These are phyloP conservation scores for Melitaea athalia DNA, from an alignment of 2,888 invertebrate genomes.

Conservation along the genomic window DNA sequence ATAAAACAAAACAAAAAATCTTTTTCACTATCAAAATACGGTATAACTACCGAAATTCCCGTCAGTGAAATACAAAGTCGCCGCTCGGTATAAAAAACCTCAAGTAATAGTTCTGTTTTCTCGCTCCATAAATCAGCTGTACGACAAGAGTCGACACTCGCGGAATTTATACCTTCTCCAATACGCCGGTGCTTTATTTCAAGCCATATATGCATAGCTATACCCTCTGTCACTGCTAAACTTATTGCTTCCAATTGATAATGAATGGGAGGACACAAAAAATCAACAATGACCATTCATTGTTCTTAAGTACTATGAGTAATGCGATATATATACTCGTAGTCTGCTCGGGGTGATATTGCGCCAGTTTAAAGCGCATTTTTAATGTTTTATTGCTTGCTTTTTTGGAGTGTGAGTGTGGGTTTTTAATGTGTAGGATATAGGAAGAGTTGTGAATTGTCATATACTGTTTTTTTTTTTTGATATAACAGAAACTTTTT, in stretches of 20 bases:
- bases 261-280: conserved; percentile 42
- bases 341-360: conserved; percentile 1
- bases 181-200: conserved; percentile 51
- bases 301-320: conserved; percentile 39
- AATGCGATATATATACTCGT: conserved; percentile 31
- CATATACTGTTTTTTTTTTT: too few relatives aligned
- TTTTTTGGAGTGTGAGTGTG: not conserved
- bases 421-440: too few relatives aligned
- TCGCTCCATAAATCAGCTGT: conserved; percentile 75
- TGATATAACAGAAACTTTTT: too few relatives aligned
- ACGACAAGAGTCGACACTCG: conserved; percentile 61
- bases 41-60: conserved; percentile 59
- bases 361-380: not conserved
- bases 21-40: conserved; percentile 48
- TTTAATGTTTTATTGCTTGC: not conserved
- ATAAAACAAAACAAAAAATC: conserved; percentile 30
- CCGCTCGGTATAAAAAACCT: conserved; percentile 69
- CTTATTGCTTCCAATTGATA: conserved; percentile 48
- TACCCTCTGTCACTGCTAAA: conserved; percentile 44
- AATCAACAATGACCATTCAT: conserved; percentile 38
- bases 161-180: conserved; percentile 71
- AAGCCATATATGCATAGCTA: conserved; percentile 43
- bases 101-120: conserved; percentile 55
- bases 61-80: conserved; percentile 57
- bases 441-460: too few relatives aligned